Conservation (phyloP, 2,888 invertebrate species). For the Leucania comma region DNA sequence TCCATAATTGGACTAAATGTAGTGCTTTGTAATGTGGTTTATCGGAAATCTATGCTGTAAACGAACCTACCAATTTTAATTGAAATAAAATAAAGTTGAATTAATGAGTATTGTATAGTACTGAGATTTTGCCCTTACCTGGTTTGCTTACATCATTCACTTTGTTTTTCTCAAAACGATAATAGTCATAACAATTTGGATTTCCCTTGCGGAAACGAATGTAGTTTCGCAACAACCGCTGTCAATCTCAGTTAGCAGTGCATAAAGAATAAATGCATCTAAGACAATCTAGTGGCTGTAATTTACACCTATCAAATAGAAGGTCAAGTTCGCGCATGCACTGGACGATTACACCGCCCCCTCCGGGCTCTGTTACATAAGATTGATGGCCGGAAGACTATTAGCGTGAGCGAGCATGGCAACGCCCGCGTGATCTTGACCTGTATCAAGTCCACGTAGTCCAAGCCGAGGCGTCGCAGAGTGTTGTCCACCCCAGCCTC, state of each 20-base stretch:
- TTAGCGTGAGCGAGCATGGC: constrained; percentile 3
- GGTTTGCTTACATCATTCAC: background rate
- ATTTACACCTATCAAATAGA: constrained; percentile 22
- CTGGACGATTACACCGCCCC: constrained; percentile 22
- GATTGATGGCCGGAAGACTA: constrained; percentile 36
- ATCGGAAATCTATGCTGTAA: background rate
- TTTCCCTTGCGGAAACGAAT: background rate
- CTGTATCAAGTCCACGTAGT: constrained; percentile 97
- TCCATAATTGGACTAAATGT: too few relatives aligned
- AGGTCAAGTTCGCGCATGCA: constrained; percentile 47
- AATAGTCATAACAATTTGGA: constrained; percentile 4
- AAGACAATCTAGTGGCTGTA: constrained; percentile 1
- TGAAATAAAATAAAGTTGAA: too few relatives aligned
- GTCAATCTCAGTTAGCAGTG: constrained; percentile 9
- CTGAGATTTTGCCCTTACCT: too few relatives aligned
- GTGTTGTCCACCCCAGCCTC: constrained; percentile 94
- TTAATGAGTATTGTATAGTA: too few relatives aligned
- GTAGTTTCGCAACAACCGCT: background rate
- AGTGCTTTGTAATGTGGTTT: too few relatives aligned
- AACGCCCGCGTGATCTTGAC: constrained; percentile 81
- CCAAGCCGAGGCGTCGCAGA: constrained; percentile 93
- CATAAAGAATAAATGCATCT: constrained; percentile 30
- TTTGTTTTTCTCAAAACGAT: background rate
- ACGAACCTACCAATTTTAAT: too few relatives aligned
- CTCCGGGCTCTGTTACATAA: constrained; percentile 8